Conservation (phyloP, 2,888 invertebrate species). For the Petrophora chlorosata region DNA sequence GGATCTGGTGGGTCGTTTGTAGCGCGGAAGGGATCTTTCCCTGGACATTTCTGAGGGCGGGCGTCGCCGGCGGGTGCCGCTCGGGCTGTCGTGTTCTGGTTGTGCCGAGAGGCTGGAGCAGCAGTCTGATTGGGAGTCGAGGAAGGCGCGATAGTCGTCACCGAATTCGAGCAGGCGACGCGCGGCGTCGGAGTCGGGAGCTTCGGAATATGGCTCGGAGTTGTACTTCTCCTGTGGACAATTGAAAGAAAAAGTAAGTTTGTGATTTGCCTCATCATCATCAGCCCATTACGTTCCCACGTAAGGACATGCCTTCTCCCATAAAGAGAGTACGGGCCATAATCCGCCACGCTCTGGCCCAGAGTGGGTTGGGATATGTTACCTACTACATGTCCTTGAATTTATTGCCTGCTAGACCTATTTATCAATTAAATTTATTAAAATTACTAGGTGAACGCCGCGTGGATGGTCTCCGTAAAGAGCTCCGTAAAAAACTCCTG, state of each 20-base stretch:
- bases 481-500: too few relatives aligned
- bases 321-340: too few relatives aligned
- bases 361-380: too few relatives aligned
- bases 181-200: slow-evolving; percentile 93
- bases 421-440: too few relatives aligned
- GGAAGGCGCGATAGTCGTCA: slow-evolving; percentile 94
- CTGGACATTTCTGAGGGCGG: slow-evolving; percentile 72
- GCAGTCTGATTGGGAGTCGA: slow-evolving; percentile 95
- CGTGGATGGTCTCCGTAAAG: too few relatives aligned
- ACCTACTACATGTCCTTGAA: too few relatives aligned
- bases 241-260: slow-evolving; percentile 1
- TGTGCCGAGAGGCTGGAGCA: slow-evolving; percentile 91
- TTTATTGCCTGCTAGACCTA: too few relatives aligned
- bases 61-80: slow-evolving; percentile 62
- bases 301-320: too few relatives aligned
- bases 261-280: too few relatives aligned
- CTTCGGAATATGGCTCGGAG: slow-evolving; percentile 95
- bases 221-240: slow-evolving; percentile 92
- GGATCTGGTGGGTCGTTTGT: slow-evolving; percentile 69
- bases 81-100: slow-evolving; percentile 73
- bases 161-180: slow-evolving; percentile 92
- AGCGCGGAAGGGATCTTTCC: slow-evolving; percentile 64
- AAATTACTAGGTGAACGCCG: too few relatives aligned
- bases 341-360: too few relatives aligned
- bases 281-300: too few relatives aligned